Evolutionary conservation across 2,888 invertebrate genomes (phyloP).

Genomic region (Omphaloscelis lunosa): DNA sequence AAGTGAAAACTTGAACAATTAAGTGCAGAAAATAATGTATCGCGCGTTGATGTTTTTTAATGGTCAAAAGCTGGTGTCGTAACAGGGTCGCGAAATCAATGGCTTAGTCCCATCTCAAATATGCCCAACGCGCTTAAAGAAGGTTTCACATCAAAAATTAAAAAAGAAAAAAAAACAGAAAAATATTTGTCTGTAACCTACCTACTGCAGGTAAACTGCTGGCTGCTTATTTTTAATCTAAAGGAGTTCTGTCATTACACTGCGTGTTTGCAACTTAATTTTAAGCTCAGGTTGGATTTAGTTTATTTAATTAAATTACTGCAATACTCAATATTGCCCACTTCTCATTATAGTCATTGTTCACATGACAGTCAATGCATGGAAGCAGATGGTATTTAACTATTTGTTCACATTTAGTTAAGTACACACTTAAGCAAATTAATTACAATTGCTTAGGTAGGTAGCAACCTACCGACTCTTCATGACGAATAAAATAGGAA

Average conservation of each 20-base stretch:
- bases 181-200: too few species aligned
- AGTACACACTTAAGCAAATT: not conserved
- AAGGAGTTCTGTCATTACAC: not conserved
- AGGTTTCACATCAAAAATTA: too few species aligned
- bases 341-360: not conserved
- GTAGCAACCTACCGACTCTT: not conserved
- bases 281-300: too few species aligned
- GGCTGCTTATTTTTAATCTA: not conserved
- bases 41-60: too few species aligned
- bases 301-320: not conserved
- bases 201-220: too few species aligned
- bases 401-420: not conserved
- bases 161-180: too few species aligned
- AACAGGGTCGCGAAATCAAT: too few species aligned
- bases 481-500: not conserved
- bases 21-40: too few species aligned
- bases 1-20: too few species aligned
- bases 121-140: too few species aligned
- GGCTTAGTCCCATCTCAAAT: too few species aligned
- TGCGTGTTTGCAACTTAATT: not conserved
- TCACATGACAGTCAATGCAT: not conserved
- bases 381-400: not conserved
- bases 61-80: too few species aligned
- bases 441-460: not conserved
- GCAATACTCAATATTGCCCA: not conserved